Base-by-base conservation (phyloP, 2,113 vertebrate genomes). In the Actenoides hombroni region DNA sequence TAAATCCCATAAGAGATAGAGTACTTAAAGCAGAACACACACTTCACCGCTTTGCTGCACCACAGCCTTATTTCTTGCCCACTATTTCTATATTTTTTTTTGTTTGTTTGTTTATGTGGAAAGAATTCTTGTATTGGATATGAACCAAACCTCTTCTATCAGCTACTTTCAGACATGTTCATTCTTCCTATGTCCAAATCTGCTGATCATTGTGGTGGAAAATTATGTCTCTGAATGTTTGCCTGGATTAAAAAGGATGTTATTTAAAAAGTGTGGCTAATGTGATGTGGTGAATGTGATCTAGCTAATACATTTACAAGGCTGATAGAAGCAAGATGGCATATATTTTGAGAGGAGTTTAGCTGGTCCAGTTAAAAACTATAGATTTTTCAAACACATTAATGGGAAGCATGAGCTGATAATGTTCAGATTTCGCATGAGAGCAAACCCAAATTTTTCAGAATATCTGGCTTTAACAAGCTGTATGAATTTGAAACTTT, bases 171-270 rank as follows among this genome's bases (percentile, higher is more conserved):
- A 73, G 84, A 35, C 8, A 70, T 16, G n/a, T 74, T 88, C 16
- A 44, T 95, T 87, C 79, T 89, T 82, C 79, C 82, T 40, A 13
- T 74, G 69, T 70, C 67, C 49, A 83, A 87, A 89, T 94, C 89
- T 91, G 74, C 77, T 79, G 81, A 70, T 88, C 71, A 59, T 5
- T 74, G 83, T 83, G 40, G 35, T 0, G 0, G 53, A 94, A 91
- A 96, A 94, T 80, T 63, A 61, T 60, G 46, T 70, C 54, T 80
- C 57, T 93, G 75, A 92, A 63, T 84, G 70, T 93, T 83, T 96
- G n/a, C 54, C 35, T 91, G 64, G 28, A 81, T 88, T 93, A 76
- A 76, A 93, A 95, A 67, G 28, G 46, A 33, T 35, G n/a, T 59
- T 83, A 46, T 90, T 87, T 93, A 26, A 77, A 83, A 94, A 86